These are phyloP conservation scores for Microcebus griseorufus DNA, from an alignment of 2,113 vertebrate genomes.

Conservation along the genomic window DNA sequence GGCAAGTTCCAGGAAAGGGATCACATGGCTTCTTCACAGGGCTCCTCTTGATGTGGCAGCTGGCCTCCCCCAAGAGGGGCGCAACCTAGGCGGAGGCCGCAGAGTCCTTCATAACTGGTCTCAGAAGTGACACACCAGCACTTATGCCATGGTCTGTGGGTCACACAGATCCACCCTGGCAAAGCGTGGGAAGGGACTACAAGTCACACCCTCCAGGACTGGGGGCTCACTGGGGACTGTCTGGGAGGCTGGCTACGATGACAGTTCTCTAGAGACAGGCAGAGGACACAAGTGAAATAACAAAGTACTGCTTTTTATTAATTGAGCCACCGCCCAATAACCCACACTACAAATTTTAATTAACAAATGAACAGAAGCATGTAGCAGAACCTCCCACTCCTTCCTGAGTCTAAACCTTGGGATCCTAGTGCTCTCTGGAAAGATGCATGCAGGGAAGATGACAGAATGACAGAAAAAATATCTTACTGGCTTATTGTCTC, in stretches of 20 bases:
- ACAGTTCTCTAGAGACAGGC: background rate
- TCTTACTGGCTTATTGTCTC: background rate
- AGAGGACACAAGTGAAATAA: background rate
- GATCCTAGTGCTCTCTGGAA: background rate
- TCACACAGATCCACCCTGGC: background rate
- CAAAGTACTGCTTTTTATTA: background rate
- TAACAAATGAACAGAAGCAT: background rate
- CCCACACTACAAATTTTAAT: background rate
- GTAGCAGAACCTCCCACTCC: background rate
- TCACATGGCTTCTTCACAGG: background rate
- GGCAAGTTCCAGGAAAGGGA: background rate
- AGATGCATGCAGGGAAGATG: background rate
- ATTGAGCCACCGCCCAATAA: background rate
- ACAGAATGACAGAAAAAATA: background rate
- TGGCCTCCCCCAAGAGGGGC: background rate
- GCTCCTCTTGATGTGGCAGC: background rate
- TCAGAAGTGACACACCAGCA: background rate
- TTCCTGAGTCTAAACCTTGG: background rate
- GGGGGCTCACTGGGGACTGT: fast-evolving
- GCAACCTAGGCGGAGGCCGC: background rate
- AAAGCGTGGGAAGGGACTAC: too few species aligned
- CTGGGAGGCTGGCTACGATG: background rate
- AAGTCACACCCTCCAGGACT: background rate
- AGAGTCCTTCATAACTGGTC: background rate
- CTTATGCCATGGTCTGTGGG: background rate